These are phyloP conservation scores for Ectropis grisescens DNA, from an alignment of 1,140 invertebrate species.

Conservation along the genomic window DNA sequence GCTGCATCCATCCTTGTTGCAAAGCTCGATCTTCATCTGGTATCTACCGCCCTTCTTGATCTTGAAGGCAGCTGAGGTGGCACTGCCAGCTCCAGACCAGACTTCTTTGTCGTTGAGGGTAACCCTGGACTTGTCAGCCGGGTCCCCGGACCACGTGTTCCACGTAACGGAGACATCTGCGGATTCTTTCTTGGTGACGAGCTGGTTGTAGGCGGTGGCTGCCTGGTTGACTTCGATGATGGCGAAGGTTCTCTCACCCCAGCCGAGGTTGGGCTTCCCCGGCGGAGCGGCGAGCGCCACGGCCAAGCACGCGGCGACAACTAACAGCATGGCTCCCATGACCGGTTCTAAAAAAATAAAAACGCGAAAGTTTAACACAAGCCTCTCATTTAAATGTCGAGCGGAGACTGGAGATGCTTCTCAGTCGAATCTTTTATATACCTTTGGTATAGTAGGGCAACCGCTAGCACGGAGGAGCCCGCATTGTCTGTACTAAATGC, in stretches of 20 bases:
- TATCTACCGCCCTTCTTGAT: conserved; percentile 55
- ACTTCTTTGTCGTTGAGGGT: conserved; percentile 42
- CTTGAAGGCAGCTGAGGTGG: conserved; percentile 43
- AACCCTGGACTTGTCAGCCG: conserved; percentile 38
- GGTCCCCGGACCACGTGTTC: conserved; percentile 57
- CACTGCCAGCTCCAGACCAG: conserved; percentile 40
- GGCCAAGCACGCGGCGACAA: conserved; percentile 28
- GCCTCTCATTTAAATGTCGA: conserved; percentile 34
- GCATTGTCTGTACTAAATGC: conserved; percentile 32
- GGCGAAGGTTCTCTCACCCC: conserved; percentile 55
- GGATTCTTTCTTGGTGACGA: conserved; percentile 41
- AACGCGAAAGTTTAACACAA: conserved; percentile 24
- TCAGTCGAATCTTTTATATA: conserved; percentile 53
- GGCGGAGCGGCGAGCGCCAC: conserved; percentile 38
- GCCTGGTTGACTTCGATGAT: conserved; percentile 62
- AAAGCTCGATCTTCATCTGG: conserved; percentile 49
- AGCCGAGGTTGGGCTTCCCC: conserved; percentile 48
- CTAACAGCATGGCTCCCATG: conserved; percentile 40
- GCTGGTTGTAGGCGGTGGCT: conserved; percentile 57
- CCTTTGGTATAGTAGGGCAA: conserved; percentile 49
- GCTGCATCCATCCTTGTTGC: conserved; percentile 49
- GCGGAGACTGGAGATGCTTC: conserved; percentile 39
- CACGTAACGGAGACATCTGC: conserved; percentile 53
- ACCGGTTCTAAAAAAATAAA: conserved; percentile 53
- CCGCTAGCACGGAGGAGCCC: conserved; percentile 44